Evolutionary conservation across 2,888 invertebrate species (phyloP).

Genomic region (Heliconius cydno): DNA sequence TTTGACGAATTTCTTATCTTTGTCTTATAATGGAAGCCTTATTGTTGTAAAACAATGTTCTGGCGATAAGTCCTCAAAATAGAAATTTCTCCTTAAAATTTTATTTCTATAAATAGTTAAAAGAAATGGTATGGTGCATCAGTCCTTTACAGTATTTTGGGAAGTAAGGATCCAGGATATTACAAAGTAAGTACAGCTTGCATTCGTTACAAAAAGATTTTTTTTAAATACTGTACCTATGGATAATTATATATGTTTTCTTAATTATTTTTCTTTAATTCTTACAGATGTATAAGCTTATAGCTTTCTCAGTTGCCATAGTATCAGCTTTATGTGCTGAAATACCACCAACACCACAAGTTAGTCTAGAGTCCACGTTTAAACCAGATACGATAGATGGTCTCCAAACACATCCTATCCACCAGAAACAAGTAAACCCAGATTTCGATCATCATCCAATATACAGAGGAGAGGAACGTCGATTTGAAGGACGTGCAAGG

Average conservation of each 20-base stretch:
- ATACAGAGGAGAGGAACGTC: conserved; percentile 62
- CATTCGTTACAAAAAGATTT: background rate
- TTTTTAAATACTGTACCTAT: too few relatives aligned
- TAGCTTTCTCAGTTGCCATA: conserved; percentile 54
- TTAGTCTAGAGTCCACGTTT: conserved; percentile 54
- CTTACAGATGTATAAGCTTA: conserved; percentile 68
- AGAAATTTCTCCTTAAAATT: conserved; percentile 48
- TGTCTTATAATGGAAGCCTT: conserved; percentile 44
- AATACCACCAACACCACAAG: conserved; percentile 58
- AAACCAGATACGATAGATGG: conserved; percentile 61
- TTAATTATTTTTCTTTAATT: conserved; percentile 18
- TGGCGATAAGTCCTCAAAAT: conserved; percentile 57
- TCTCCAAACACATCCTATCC: conserved; percentile 56
- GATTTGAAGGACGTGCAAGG: conserved; percentile 62
- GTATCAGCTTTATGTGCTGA: conserved; percentile 63
- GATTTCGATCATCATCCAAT: conserved; percentile 63
- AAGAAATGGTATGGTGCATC: conserved; percentile 48
- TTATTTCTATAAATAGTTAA: conserved; percentile 63
- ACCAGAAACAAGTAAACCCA: conserved; percentile 58
- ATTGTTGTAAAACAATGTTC: conserved; percentile 69
- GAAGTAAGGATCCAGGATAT: conserved; percentile 44
- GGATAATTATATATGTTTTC: background rate
- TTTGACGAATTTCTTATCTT: conserved; percentile 67
- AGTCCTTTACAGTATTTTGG: conserved; percentile 54
- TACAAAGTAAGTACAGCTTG: conserved; percentile 56